Conservation (phyloP, 1,140 invertebrate genomes). For the Aporrectodea caliginosa region DNA sequence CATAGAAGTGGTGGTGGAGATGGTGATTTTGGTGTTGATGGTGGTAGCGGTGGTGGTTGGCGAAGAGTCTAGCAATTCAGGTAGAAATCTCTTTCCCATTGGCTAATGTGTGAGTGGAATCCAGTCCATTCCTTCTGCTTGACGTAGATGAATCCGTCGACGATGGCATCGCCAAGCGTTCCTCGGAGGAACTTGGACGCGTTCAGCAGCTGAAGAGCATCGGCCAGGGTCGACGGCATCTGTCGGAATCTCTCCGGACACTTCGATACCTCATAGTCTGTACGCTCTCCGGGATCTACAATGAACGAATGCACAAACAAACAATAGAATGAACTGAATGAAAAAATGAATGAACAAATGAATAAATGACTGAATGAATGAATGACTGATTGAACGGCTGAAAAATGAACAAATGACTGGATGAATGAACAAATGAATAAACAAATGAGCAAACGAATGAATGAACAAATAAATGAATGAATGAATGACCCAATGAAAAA, state of each 20-base stretch:
- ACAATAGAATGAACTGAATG: too few relatives aligned
- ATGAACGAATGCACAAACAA: too few relatives aligned
- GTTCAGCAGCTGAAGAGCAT: slow-evolving; percentile 19
- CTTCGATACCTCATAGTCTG: slow-evolving; percentile 14
- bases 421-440: too few relatives aligned
- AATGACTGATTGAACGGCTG: not conserved
- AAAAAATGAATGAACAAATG: too few relatives aligned
- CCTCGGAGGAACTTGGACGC: not conserved
- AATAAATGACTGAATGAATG: not conserved
- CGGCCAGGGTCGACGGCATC: slow-evolving; percentile 22
- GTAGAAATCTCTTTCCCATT: slow-evolving; percentile 32
- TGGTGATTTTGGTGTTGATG: not conserved
- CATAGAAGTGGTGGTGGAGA: not conserved
- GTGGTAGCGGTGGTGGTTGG: not conserved
- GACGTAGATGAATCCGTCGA: slow-evolving; percentile 21
- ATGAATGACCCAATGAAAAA: too few relatives aligned
- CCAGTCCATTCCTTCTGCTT: slow-evolving; percentile 29
- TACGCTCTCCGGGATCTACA: slow-evolving; percentile 26
- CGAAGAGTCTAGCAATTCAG: slow-evolving; percentile 18
- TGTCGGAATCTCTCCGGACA: slow-evolving; percentile 13
- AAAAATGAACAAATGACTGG: too few relatives aligned
- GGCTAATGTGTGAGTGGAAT: slow-evolving; percentile 18
- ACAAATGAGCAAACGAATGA: too few relatives aligned
- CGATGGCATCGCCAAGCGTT: slow-evolving; percentile 21
- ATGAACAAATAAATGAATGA: too few relatives aligned